Percentiles rank a stretch among this genome's conserved stretches.
Conservation (phyloP, 2,797 vertebrate species). For the Gambusia yucatana region DNA sequence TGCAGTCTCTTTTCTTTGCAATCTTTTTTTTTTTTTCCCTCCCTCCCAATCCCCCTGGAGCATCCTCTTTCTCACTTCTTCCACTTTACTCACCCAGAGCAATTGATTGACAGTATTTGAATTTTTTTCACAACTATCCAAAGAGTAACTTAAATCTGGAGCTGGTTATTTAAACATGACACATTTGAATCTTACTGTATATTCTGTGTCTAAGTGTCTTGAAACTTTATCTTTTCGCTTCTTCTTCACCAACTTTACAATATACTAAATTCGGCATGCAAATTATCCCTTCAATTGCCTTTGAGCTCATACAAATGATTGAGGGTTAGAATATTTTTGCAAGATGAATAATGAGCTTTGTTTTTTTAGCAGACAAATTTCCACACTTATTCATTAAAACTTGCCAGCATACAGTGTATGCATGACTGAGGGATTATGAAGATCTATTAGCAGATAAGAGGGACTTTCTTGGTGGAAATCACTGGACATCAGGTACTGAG, state of each 20-base stretch:
- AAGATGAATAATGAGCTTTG: background rate
- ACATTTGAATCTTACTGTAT: background rate
- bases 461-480: constrained; percentile 65
- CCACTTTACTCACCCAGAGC: constrained; percentile 24
- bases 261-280: background rate
- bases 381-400: constrained; percentile 59
- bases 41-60: constrained; percentile 39
- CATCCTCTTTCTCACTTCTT: constrained; percentile 30
- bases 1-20: constrained; percentile 35
- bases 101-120: constrained; percentile 39
- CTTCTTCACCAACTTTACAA: background rate
- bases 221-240: background rate
- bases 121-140: constrained; percentile 14
- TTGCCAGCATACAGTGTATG: constrained; percentile 46
- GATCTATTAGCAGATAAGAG: constrained; percentile 75
- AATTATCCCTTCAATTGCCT: background rate
- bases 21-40: constrained; percentile 29
- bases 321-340: background rate
- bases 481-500: constrained; percentile 59
- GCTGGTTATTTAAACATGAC: constrained; percentile 1
- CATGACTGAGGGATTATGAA: constrained; percentile 67
- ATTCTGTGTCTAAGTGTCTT: background rate
- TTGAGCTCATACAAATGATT: background rate
- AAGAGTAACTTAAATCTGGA: background rate
- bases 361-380: constrained; percentile 25